phyloP scores from a whole-genome alignment of 2,797 vertebrate species.

The Sebastiscus tertius region DNA sequence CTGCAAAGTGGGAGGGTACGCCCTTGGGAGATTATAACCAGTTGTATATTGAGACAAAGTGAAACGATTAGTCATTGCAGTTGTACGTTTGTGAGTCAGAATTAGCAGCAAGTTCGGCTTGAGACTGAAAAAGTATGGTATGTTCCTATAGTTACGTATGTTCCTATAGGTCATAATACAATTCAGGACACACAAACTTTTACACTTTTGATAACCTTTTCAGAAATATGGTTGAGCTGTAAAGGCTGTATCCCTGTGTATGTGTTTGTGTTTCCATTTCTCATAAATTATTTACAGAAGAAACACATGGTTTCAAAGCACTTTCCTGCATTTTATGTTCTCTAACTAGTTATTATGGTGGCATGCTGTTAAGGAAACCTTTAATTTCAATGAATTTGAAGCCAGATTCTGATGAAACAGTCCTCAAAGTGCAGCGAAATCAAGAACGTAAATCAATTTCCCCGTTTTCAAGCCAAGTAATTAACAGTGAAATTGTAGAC shows the following conservation, averaged over 20 bases:
- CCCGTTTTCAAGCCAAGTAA: neutral
- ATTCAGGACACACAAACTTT: neutral
- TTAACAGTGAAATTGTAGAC: conserved; percentile 5
- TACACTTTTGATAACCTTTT: neutral
- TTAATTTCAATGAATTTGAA: neutral
- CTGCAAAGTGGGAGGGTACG: conserved; percentile 6
- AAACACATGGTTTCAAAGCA: neutral
- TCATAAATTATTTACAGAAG: neutral
- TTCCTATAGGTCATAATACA: neutral
- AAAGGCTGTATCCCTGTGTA: neutral
- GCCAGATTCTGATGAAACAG: neutral
- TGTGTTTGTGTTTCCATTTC: neutral
- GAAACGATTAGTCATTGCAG: conserved; percentile 31
- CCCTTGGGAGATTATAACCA: conserved; percentile 5
- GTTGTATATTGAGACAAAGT: neutral
- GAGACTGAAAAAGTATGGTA: neutral
- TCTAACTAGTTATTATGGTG: neutral
- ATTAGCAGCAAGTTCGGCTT: neutral
- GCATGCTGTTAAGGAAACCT: neutral
- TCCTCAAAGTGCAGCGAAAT: neutral
- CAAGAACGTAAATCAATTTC: conserved; percentile 10
- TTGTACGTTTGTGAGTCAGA: conserved; percentile 27
- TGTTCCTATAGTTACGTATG: neutral
- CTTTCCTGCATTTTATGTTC: neutral
- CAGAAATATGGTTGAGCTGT: neutral